A percentile compares a stretch with the other conserved stretches of the same genome.
Evolutionary conservation across 1,140 invertebrate species (phyloP).

Genomic region (Sesamia nonagrioides): DNA sequence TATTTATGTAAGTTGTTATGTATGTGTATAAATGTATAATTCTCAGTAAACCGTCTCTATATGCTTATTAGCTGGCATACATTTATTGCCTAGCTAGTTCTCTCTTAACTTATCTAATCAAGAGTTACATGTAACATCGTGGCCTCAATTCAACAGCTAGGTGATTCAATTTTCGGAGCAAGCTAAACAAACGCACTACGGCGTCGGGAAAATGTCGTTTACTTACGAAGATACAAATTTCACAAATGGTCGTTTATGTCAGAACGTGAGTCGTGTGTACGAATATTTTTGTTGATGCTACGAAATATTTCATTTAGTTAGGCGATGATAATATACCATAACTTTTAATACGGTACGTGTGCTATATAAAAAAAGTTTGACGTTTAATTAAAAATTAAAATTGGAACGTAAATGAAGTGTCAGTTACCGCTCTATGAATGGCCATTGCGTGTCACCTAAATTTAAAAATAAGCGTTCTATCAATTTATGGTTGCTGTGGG

Average conservation of each 20-base stretch:
- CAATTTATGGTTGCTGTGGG: neutral
- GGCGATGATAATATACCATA: neutral
- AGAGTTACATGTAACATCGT: neutral
- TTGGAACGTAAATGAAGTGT: neutral
- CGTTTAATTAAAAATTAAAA: slow-evolving; percentile 18
- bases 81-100: neutral
- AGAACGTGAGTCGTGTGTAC: slow-evolving; percentile 28
- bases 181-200: neutral
- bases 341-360: neutral
- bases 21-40: no score
- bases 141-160: neutral
- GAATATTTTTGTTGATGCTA: slow-evolving; percentile 4
- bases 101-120: neutral
- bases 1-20: no score
- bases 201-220: slow-evolving; percentile 8
- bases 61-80: no score
- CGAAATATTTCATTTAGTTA: slow-evolving; percentile 2
- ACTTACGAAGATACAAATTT: slow-evolving; percentile 37
- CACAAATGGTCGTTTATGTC: slow-evolving; percentile 24
- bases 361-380: neutral
- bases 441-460: neutral
- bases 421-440: neutral
- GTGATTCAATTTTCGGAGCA: slow-evolving; percentile 10
- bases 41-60: no score
- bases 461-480: neutral